phyloP scores from a whole-genome alignment of 2,888 invertebrate species.

The Hirtodrosophila histrioides region DNA sequence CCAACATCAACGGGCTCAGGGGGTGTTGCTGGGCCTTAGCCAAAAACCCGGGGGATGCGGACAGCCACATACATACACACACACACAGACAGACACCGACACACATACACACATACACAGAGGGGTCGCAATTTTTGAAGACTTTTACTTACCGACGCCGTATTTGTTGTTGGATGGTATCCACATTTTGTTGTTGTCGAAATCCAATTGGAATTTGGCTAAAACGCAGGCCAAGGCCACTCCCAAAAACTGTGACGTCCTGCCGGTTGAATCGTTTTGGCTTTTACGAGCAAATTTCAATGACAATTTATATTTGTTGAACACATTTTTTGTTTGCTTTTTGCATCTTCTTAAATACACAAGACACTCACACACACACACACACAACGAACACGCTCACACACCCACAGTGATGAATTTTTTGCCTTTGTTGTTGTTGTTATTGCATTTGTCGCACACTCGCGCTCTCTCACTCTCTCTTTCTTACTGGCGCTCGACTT shows the following conservation, averaged over 20 bases:
- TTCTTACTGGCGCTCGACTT: slow-evolving; percentile 16
- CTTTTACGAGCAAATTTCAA: slow-evolving; percentile 35
- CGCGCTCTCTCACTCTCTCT: slow-evolving; percentile 19
- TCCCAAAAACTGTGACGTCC: slow-evolving; percentile 41
- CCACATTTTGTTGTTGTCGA: slow-evolving; percentile 73
- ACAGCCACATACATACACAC: slow-evolving; percentile 25
- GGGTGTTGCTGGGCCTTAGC: slow-evolving; percentile 48
- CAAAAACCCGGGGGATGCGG: slow-evolving; percentile 43
- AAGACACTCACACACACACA: slow-evolving; percentile 16
- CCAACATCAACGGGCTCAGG: slow-evolving; percentile 8
- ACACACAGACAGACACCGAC: slow-evolving; percentile 9
- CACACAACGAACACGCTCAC: slow-evolving; percentile 6
- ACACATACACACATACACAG: slow-evolving; percentile 3
- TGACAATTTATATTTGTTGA: slow-evolving; percentile 38
- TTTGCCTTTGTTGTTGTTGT: slow-evolving; percentile 53
- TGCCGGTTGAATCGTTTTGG: slow-evolving; percentile 23
- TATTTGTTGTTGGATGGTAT: slow-evolving; percentile 84
- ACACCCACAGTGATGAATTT: slow-evolving; percentile 44
- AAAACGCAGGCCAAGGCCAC: slow-evolving; percentile 51
- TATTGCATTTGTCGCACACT: slow-evolving; percentile 43
- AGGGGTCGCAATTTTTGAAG: slow-evolving; percentile 28
- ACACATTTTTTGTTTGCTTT: slow-evolving; percentile 54
- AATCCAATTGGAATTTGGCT: slow-evolving; percentile 48
- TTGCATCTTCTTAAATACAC: slow-evolving; percentile 52
- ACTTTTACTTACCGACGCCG: slow-evolving; percentile 83